Evolutionary conservation across 2,797 vertebrate genomes (phyloP), one percentile per base, ranked within the genome.

Genomic region (Amblyraja radiata): DNA sequence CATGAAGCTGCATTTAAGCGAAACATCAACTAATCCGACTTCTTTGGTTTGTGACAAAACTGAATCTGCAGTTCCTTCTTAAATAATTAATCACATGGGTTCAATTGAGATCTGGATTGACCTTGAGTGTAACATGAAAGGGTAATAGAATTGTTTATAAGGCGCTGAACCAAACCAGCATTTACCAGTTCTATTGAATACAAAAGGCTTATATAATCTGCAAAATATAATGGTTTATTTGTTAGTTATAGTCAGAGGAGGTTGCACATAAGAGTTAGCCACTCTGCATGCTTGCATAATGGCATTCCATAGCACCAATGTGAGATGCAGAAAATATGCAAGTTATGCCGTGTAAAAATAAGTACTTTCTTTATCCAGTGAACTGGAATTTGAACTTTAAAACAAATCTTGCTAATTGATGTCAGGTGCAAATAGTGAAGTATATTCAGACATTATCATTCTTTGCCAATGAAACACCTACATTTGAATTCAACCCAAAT

Each of bases 401-500:
- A 74, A 91, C 65, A 73, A 74, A 74, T 73, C n/a, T 7, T 73
- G 39, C 10, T 92, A 74, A 92, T 92, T 4, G 71, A 54, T 92
- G 13, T 71, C 90, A 92, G 71, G 39, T 92, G 90, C 39, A 74
- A 46, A 21, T 46, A 36, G 54, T 28, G 54, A 23, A 84, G 54
- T 81, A 54, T 83, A 11, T 58, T 58, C 54, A 16, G 23, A 54
- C 39, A 81, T 36, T 76, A 25, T 92, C 39, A 32, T 54, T 21
- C 46, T 92, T 58, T 92, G 46, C 39, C 39, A 76, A 1, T 46
- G 71, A 10, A 92, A n/a, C 46, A 46, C 68, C 71, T 92, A 13
- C 36, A 25, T 74, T 92, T 76, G 71, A 74, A 92, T 71, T 92
- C 71, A 74, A 76, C 39, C 71, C 39, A 76, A 71, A 76, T 68